Base-by-base conservation (phyloP, 2,888 invertebrate species). In the Matsumyia berberina region DNA sequence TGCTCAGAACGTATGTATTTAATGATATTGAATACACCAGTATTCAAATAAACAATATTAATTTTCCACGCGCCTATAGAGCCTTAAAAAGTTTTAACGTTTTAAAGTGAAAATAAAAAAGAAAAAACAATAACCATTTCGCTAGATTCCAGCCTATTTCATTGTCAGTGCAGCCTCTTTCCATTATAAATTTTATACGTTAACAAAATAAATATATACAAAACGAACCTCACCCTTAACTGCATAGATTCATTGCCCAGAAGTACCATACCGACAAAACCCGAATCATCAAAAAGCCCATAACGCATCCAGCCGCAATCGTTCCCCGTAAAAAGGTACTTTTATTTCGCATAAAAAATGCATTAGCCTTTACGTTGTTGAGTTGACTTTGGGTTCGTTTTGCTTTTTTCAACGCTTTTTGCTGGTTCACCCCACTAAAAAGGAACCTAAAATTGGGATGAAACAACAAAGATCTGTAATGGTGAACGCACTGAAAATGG, bases 251-350 rank as follows among this genome's bases (percentile, higher is more conserved):
- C 69, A 70, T 57, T 19, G 46, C 69, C 57, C 46, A 24, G 29
- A 31, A 37, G 53, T 39, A 49, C 57, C 35, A 70, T 33, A 12
- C 55, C 46, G 35, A 46, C 70, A 57, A 19, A n/a, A 62, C 53
- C 35, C 46, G 46, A 46, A 66, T 46, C 57, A 74, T 66, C 74
- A 66, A 74, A 74, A 66, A 46, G 17, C 37, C 64, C 66, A 76
- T 76, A 66, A 76, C 64, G 74, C 64, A 76, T 76, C 49, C 57
- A 66, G 37, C 74, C 66, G 66, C 74, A 64, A 76, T 76, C 74
- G 74, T 57, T 39, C 19, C 53, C 37, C 35, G 17, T 7, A 42
- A 31, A 60, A 51, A 58, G 33, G 66, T 58, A 66, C 46, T 76
- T 76, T 66, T 31, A 57, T 66, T 66, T 55, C 74, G 44, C 64